phyloP scores from a whole-genome alignment of 2,113 vertebrate genomes.

The Chaetura pelagica region DNA sequence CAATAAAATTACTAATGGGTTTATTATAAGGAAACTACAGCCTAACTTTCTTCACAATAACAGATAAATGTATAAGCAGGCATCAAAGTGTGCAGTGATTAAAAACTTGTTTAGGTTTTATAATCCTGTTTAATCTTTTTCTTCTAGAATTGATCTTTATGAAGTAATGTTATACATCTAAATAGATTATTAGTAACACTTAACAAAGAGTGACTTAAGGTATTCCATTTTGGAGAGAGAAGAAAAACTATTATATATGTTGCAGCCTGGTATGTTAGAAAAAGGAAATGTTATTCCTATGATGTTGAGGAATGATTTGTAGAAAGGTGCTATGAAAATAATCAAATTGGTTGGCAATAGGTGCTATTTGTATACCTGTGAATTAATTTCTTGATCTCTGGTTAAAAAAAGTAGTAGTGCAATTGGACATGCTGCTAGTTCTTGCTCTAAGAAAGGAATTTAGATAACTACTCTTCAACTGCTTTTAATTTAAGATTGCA shows the following conservation, averaged over 20 bases:
- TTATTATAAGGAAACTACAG: slow-evolving; percentile 44
- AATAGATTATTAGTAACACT: slow-evolving; percentile 17
- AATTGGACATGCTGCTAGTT: neutral
- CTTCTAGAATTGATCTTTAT: slow-evolving; percentile 51
- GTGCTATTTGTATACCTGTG: neutral
- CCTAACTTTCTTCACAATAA: slow-evolving; percentile 51
- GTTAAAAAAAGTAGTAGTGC: neutral
- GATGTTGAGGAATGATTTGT: neutral
- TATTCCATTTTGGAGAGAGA: slow-evolving; percentile 8
- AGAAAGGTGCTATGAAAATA: neutral
- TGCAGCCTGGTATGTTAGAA: neutral
- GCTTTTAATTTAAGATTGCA: neutral
- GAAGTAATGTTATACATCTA: slow-evolving; percentile 30
- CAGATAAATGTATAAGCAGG: slow-evolving; percentile 11
- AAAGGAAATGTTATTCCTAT: neutral
- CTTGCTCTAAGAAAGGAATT: neutral
- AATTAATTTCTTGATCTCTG: neutral
- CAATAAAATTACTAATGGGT: slow-evolving; percentile 38
- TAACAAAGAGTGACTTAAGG: neutral
- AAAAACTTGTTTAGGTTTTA: slow-evolving; percentile 51
- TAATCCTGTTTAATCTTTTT: slow-evolving; percentile 36
- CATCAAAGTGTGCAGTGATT: slow-evolving; percentile 7
- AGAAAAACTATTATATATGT: neutral
- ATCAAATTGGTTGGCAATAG: neutral
- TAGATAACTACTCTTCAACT: too few relatives aligned